Base-by-base conservation (phyloP, 1,140 invertebrate genomes). In the Hycleus cichorii region DNA sequence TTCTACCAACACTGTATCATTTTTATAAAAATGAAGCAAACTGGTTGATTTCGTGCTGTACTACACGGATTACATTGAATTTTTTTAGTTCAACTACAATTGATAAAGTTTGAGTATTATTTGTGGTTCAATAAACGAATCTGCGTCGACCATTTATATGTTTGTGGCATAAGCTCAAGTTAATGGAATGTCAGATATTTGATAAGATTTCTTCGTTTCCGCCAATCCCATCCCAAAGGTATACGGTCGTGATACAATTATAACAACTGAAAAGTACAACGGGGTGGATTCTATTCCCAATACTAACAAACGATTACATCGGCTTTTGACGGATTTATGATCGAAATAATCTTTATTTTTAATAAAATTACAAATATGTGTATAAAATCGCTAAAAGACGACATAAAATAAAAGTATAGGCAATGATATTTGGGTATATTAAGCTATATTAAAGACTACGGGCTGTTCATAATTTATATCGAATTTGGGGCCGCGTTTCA, bases 11-110 rank as follows among this genome's bases (percentile, higher is more conserved):
- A 18, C 18, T 58, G 62, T 60, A 60, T 64, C 58, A 64, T 64
- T 64, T 64, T 60, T 55, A 64, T 58, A 18, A 18, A 61, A 64
- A 64, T 64, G 62, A 64, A 64, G 58, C 58, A 64, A 64, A 64
- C 54, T 60, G 49, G 59, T 61, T 64, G 61, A 64, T 60, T 63
- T 58, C 61, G 53, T 58, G 60, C 57, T 62, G 10, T 39, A 39
- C 1, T 18, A 18, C 18, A 18, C 1, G 18, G 18, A 18, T 18
- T 18, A 18, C 18, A 18, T 2, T 18, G 18, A 18, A 18, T 18
- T 18, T 18, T n/a, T 18, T 18, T 18, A 18, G 18, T 18, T 18
- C 18, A 18, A 18, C 18, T 18, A 32, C 32, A 32, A 32, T 7
- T 7, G 32, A 7, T 32, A 32, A 32, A 32, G 7, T 32, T 32